These are phyloP conservation scores for Lamellibrachia satsuma DNA, from an alignment of 2,888 invertebrate genomes.

Conservation along the genomic window DNA sequence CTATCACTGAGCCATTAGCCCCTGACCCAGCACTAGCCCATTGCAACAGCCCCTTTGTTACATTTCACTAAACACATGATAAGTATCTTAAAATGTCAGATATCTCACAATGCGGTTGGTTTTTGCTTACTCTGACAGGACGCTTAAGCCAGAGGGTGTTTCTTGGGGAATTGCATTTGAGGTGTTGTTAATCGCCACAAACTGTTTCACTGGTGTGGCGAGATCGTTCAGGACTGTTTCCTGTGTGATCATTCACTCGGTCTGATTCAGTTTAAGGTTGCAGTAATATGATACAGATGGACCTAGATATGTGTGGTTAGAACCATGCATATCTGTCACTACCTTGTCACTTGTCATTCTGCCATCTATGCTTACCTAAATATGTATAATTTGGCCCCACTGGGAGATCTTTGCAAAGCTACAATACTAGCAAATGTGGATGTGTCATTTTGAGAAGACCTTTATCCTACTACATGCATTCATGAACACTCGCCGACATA, in stretches of 20 bases:
- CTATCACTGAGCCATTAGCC: not conserved
- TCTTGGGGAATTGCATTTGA: not conserved
- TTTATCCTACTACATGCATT: too few species aligned
- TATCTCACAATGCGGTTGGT: not conserved
- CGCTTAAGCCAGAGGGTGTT: not conserved
- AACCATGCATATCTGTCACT: not conserved
- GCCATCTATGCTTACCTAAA: not conserved
- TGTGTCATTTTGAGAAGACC: not conserved
- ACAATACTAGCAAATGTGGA: not conserved
- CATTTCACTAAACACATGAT: slow-evolving; percentile 5
- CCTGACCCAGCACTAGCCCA: not conserved
- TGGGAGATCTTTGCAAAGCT: not conserved
- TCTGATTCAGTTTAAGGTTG: not conserved
- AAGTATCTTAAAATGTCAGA: slow-evolving; percentile 9
- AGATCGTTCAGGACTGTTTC: not conserved
- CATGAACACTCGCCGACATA: not conserved
- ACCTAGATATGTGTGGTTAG: not conserved
- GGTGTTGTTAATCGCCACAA: not conserved
- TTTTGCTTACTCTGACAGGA: not conserved
- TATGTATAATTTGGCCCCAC: not conserved
- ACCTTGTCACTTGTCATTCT: not conserved
- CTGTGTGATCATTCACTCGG: not conserved
- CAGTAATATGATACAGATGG: not conserved
- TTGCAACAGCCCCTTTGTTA: not conserved
- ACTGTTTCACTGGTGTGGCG: not conserved